These are phyloP conservation scores for Choloepus hoffmanni DNA, from an alignment of 2,113 vertebrate genomes.

Conservation along the genomic window DNA sequence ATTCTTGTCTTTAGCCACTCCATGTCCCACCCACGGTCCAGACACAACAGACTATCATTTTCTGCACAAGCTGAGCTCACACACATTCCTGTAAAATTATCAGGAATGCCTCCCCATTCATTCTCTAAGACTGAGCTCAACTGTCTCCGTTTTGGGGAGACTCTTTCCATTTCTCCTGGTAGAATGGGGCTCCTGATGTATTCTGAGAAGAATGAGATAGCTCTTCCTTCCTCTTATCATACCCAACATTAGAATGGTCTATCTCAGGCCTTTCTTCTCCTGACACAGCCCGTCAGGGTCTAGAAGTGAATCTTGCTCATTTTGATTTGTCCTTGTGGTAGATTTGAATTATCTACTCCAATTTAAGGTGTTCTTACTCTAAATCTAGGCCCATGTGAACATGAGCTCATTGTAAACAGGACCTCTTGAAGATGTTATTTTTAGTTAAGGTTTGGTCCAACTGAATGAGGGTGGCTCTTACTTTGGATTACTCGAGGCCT, in stretches of 20 bases:
- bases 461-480: too few relatives aligned
- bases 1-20: background rate
- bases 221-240: too few relatives aligned
- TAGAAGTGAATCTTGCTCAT: background rate
- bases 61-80: background rate
- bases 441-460: too few relatives aligned
- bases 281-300: too few relatives aligned
- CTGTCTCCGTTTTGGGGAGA: background rate
- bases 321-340: background rate
- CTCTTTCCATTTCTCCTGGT: background rate
- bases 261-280: too few relatives aligned
- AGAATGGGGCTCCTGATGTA: background rate
- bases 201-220: background rate
- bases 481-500: too few relatives aligned
- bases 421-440: too few relatives aligned
- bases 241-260: too few relatives aligned
- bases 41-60: background rate
- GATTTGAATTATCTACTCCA: too few relatives aligned
- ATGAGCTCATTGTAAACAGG: too few relatives aligned
- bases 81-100: background rate
- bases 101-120: background rate
- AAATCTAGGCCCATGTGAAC: too few relatives aligned
- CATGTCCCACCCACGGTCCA: background rate
- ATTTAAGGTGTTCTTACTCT: too few relatives aligned
- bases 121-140: background rate